Evolutionary conservation across 1,140 invertebrate species (phyloP).

Genomic region (Panagrolaimus sp.): DNA sequence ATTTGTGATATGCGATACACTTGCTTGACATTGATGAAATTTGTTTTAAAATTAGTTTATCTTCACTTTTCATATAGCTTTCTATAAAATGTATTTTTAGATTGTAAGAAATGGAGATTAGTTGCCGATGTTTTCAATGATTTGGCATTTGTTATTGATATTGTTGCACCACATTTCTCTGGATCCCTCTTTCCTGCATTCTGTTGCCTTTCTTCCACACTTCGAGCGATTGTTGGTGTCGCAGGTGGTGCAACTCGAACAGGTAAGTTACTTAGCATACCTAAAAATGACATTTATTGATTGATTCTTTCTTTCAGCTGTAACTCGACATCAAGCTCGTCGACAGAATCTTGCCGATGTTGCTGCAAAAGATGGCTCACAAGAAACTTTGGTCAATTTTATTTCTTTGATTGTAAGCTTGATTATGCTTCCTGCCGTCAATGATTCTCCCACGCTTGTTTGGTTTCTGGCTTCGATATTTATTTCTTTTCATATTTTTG

Average conservation of each 20-base stretch:
- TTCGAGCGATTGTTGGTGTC: constrained; percentile 72
- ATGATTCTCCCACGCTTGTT: constrained; percentile 62
- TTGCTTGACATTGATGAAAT: too few relatives aligned
- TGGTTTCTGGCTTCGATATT: constrained; percentile 71
- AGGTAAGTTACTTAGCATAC: too few relatives aligned
- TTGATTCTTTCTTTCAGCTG: too few relatives aligned
- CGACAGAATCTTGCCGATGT: constrained; percentile 78
- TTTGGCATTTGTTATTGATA: constrained; percentile 75
- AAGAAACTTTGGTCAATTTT: constrained; percentile 78
- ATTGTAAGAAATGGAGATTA: constrained; percentile 63
- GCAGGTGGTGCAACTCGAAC: constrained; percentile 84
- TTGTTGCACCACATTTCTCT: constrained; percentile 66
- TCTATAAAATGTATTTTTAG: constrained; percentile 26
- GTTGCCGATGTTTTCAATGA: constrained; percentile 91
- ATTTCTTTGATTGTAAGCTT: constrained; percentile 32
- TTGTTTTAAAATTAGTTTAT: too few relatives aligned
- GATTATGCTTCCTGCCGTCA: constrained; percentile 38
- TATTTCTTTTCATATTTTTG: constrained; percentile 74
- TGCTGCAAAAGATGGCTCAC: constrained; percentile 87
- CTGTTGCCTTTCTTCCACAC: constrained; percentile 64
- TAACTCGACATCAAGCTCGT: constrained; percentile 76
- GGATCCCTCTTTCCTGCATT: constrained; percentile 55
- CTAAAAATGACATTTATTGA: too few relatives aligned
- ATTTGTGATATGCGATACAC: too few relatives aligned
- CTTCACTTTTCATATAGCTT: too few relatives aligned